phyloP scores from a whole-genome alignment of 1,140 invertebrate genomes.

The Tetranychus cinnabarinus region DNA sequence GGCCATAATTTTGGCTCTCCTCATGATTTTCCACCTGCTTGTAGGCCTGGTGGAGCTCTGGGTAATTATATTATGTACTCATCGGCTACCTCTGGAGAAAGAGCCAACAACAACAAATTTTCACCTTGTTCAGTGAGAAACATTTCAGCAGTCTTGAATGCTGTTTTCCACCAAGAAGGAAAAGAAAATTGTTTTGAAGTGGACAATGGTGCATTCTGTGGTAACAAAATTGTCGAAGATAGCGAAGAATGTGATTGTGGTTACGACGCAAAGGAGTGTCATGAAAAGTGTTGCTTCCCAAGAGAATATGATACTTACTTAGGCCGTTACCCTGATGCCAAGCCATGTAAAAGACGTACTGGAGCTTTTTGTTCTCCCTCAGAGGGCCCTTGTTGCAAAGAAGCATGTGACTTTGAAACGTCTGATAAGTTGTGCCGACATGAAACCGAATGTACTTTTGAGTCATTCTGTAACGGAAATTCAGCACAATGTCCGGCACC shows the following conservation, averaged over 20 bases:
- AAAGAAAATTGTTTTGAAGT: constrained; percentile 88
- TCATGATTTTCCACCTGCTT: constrained; percentile 82
- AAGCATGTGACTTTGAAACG: constrained; percentile 45
- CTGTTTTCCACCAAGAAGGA: constrained; percentile 49
- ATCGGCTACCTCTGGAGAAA: constrained; percentile 74
- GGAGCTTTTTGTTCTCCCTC: constrained; percentile 59
- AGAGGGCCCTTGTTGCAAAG: constrained; percentile 81
- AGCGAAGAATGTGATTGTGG: constrained; percentile 98
- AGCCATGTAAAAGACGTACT: constrained; percentile 45
- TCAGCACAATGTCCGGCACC: constrained; percentile 46
- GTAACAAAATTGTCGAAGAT: constrained; percentile 92
- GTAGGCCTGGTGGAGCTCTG: constrained; percentile 53
- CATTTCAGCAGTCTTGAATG: constrained; percentile 78
- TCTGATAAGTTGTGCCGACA: constrained; percentile 36
- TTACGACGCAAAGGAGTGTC: constrained; percentile 76
- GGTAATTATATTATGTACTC: constrained; percentile 85
- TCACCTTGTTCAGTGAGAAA: constrained; percentile 77
- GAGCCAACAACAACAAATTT: constrained; percentile 83
- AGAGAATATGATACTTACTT: constrained; percentile 36
- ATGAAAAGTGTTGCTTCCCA: constrained; percentile 81
- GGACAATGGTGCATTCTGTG: constrained; percentile 83
- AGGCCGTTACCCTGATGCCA: constrained; percentile 39
- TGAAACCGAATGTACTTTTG: constrained; percentile 65
- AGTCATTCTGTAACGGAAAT: constrained; percentile 45
- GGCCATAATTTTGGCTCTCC: constrained; percentile 98